phyloP scores from a whole-genome alignment of 2,797 vertebrate species.

The Sarcophilus harrisii region DNA sequence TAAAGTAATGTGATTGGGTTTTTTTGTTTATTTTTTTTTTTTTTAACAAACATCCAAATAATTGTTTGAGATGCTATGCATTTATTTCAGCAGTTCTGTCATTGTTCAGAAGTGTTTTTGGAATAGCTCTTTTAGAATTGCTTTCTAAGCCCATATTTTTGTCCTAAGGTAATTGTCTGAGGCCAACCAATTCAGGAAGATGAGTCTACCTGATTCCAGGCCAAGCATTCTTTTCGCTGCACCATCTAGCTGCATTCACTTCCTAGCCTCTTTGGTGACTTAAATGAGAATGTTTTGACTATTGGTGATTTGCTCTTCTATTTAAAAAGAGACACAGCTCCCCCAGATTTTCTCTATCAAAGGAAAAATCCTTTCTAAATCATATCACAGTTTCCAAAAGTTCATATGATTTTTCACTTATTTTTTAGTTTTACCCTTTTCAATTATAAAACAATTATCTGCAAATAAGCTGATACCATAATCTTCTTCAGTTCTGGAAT shows the following conservation, averaged over 20 bases:
- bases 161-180: background rate
- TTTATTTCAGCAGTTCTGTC: constrained; percentile 5
- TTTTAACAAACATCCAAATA: constrained; percentile 30
- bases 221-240: background rate
- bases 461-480: background rate
- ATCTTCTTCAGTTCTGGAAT: background rate
- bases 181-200: background rate
- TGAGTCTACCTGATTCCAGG: background rate
- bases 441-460: background rate
- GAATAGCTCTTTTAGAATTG: constrained; percentile 44
- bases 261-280: background rate
- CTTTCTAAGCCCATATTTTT: background rate
- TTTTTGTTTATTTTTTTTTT: too few relatives aligned
- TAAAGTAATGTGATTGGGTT: constrained; percentile 53
- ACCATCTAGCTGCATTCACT: background rate
- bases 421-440: background rate
- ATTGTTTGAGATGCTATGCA: constrained; percentile 36
- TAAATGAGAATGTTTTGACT: background rate
- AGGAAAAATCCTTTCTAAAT: background rate
- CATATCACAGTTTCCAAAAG: background rate
- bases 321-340: background rate
- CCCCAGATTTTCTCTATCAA: background rate
- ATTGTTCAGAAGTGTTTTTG: constrained; percentile 48
- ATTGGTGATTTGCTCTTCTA: background rate
- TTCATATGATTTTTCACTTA: background rate